Evolutionary conservation across 2,888 invertebrate species (phyloP), one percentile per base, ranked within the genome.

Genomic region (Thelaira solivaga): DNA sequence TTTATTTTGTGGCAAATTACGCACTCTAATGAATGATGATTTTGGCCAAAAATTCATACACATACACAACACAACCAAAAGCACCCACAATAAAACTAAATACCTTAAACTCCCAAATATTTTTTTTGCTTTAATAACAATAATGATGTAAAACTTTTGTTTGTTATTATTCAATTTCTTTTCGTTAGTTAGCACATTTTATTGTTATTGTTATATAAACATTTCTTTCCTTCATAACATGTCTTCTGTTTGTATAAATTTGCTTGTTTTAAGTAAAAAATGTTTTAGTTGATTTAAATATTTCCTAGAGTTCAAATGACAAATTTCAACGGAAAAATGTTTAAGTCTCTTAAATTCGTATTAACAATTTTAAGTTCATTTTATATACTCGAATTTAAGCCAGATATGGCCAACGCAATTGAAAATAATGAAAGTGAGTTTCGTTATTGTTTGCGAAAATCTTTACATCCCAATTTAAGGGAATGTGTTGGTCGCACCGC

Each of bases 401-500:
- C 64, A 3, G 47, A 79, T 1, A 47, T 84, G 1, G 68, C 78
- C 13, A 80, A 64, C 0, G 82, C 80, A 36, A 80, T 81, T 18
- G 31, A 59, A n/a, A 78, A 82, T 47, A 84, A 83, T 43, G 62
- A 84, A 11, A 65, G 84, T 49, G 83, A 84, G 1, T 87, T 88
- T 29, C 84, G 84, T 49, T 90, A 91, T 78, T 92, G 92, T 81
- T 84, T 91, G 29, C 86, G 89, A 13, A 86, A 90, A 20, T 86
- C 88, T 20, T 85, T 88, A 31, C 85, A 90, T 69, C 85, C 90
- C 1, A 90, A 90, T 76, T 82, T 92, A 8, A 90, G 91, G 36
- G 92, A 92, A 75, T 95, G 95, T 87, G 90, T 94, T 61, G 94
- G 94, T 0, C 92, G 92, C 26, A 93, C 94, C n/a, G 90, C 94